Conservation (phyloP, 1,140 invertebrate species). For the Drepana arcuata region DNA sequence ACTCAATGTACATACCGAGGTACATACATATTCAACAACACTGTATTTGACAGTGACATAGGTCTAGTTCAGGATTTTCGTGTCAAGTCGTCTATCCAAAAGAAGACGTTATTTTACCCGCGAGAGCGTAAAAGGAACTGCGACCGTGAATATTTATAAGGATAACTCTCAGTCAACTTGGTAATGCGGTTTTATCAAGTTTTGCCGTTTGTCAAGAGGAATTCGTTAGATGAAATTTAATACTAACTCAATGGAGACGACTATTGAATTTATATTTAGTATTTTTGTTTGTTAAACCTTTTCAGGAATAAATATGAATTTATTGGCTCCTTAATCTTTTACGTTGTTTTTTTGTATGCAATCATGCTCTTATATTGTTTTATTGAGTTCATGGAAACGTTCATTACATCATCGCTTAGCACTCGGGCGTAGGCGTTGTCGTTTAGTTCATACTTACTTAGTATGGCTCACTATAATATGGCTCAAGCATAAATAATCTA, state of each 20-base stretch:
- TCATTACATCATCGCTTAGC: not conserved
- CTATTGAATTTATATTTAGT: not conserved
- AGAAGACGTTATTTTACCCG: conserved; percentile 26
- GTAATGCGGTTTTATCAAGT: conserved; percentile 27
- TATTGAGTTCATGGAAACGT: not conserved
- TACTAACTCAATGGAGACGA: not conserved
- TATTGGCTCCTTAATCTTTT: too few species aligned
- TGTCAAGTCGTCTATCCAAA: conserved; percentile 5
- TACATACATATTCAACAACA: too few species aligned
- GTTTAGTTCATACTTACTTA: too few species aligned
- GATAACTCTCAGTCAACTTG: conserved; percentile 13
- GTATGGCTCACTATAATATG: too few species aligned
- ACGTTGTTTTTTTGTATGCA: too few species aligned
- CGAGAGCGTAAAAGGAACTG: conserved; percentile 12
- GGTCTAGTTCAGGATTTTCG: conserved; percentile 10
- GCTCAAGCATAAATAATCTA: too few species aligned
- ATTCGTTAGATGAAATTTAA: conserved; percentile 11
- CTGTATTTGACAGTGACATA: conserved; percentile 7
- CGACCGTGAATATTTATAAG: conserved; percentile 46
- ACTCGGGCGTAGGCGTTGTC: too few species aligned
- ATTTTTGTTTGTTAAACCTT: not conserved
- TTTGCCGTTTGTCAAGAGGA: conserved; percentile 5
- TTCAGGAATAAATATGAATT: not conserved
- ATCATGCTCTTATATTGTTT: too few species aligned
- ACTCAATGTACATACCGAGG: too few species aligned